phyloP scores from a whole-genome alignment of 2,113 vertebrate genomes.

The Brienomyrus brachyistius region DNA sequence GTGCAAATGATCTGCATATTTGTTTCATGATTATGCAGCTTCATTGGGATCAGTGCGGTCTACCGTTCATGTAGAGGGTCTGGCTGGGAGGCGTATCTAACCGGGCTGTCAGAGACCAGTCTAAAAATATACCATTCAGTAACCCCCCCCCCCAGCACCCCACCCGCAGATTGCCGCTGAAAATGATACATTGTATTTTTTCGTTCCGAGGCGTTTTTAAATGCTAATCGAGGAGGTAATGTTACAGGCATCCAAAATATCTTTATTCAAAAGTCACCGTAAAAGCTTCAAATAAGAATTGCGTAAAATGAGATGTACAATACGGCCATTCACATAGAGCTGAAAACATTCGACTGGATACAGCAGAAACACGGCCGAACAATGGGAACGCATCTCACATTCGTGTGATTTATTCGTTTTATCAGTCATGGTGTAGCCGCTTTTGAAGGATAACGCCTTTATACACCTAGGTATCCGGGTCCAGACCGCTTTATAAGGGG shows the following conservation, averaged over 20 bases:
- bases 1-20: not conserved
- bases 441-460: not conserved
- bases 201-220: not conserved
- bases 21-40: not conserved
- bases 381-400: not conserved
- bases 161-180: not conserved
- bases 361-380: not conserved
- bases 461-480: not conserved
- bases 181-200: conserved; percentile 2
- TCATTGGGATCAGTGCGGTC: not conserved
- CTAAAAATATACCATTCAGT: not conserved
- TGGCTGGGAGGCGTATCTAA: not conserved
- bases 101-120: not conserved
- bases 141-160: no score
- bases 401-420: not conserved
- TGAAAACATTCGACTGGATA: not conserved
- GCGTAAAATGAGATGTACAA: not conserved
- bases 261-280: not conserved
- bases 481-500: not conserved
- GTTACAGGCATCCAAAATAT: not conserved
- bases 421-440: not conserved
- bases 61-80: not conserved
- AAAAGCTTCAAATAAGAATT: not conserved
- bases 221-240: not conserved
- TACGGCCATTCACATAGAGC: not conserved